Base-by-base conservation (phyloP, 2,797 vertebrate genomes). In the Balearica regulorum region DNA sequence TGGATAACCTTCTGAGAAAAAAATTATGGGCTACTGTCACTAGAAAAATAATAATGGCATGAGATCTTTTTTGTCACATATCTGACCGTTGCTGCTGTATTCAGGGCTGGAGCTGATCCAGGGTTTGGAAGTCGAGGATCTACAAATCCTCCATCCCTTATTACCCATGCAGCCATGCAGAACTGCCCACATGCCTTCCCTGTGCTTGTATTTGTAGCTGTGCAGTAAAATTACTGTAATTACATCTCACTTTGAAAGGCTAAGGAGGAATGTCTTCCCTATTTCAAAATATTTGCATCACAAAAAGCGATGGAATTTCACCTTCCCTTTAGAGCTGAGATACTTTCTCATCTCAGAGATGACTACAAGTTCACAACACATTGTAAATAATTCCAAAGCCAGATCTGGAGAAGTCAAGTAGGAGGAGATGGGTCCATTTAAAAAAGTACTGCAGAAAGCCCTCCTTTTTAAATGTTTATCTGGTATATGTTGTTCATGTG, bases 251-350 rank as follows among this genome's bases (percentile, higher is more conserved):
- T 92, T 86, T 81, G 49, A 91, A 88, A 81, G 65, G 61, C 84
- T 96, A 93, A 57, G 65, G 78, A 91, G 57, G 21, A 87, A 61
- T 69, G 19, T 68, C 33, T 83, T 83, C 48, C 72, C 28, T 94
- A 20, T 77, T 86, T 89, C 58, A 94, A 92, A 97, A 91, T 91
- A 97, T 87, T 94, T 96, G 62, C 77, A 84, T 79, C 29, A 79
- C 43, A 89, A 65, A 61, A 81, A 61, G 22, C 66, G 53, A 68
- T 57, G 37, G 60, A 83, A 86, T 90, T 87, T 93, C 64, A 89
- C 44, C 57, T 88, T 88, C 15, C 11, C 25, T 83, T 80, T 58
- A 58, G 46, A 83, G 14, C 53, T 65, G 65, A 68, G 49, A n/a
- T 51, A 44, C 14, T 46, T 83, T 37, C 68, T 49, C 55, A 79